Base-by-base conservation (phyloP, 2,888 invertebrate genomes). In the Andricus curvator region DNA sequence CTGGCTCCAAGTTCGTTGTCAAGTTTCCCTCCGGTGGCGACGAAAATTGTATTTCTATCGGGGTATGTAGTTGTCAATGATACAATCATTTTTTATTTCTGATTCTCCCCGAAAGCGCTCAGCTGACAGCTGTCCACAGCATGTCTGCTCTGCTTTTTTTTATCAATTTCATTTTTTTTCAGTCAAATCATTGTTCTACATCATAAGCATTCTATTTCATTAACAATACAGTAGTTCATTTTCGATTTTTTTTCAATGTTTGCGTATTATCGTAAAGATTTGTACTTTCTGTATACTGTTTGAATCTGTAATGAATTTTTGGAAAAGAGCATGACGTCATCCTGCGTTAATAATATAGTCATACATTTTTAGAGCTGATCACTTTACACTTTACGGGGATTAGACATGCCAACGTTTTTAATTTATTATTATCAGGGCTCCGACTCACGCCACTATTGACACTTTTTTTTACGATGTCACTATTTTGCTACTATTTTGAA, bases 1-100 rank as follows among this genome's bases (percentile, higher is more conserved):
- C 99, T 94, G 99, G 99, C 90, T 99, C 99, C 86, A 98, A 98
- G 94, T 99, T 99, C 94, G 95, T 99, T 93, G 97, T 99, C 88
- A 99, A 99, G 94, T 99, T 99, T 94, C 98, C 98, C 88, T 96
- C 98, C 85, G 98, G 97, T 88, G 95, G 95, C 84, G 98, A 99
- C 91, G 98, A 98, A 91, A 98, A 98, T 93, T 98, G 98, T 93
- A 97, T 99, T 94, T 96, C 97, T 78, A 97, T 99, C 93, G 98
- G 97, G 95, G 99, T 99, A 94, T 96, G 97, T 96, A 70, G 60
- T 60, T 44, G 9, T 77, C 60, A 51, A 51, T 22, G 4, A 29
- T 25, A 4, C 17, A 77, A 13, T 41, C 62, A 33, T 70, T 9
- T 51, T 64, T 56, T 2, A n/a, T 22, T 60, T 37, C 20, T 29